Conservation (phyloP, 1,140 invertebrate genomes). For the Samia ricini region DNA sequence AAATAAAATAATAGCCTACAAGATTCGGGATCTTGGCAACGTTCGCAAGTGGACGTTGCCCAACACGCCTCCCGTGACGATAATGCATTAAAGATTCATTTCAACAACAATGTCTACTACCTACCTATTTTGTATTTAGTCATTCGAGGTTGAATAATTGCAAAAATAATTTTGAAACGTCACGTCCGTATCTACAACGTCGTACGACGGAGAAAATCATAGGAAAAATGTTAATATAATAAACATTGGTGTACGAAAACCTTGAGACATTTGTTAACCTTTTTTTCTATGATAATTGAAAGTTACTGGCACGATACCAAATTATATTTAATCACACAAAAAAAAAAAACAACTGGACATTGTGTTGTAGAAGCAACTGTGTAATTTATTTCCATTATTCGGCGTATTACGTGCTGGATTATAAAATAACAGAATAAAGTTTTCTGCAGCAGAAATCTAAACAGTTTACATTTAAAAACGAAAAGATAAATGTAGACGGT, state of each 20-base stretch:
- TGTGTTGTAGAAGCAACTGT: neutral
- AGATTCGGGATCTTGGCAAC: constrained; percentile 25
- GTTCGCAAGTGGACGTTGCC: constrained; percentile 27
- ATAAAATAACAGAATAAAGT: neutral
- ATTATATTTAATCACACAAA: neutral
- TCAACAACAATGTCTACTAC: neutral
- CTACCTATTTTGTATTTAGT: neutral
- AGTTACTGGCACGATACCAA: constrained; percentile 24
- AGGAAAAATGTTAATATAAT: neutral
- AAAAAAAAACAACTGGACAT: constrained; percentile 7
- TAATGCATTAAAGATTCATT: constrained; percentile 10
- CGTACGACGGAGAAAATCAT: neutral
- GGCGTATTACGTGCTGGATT: neutral
- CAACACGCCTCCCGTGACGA: constrained; percentile 40
- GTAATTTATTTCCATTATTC: neutral
- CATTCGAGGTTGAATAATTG: neutral
- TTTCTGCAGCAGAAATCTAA: neutral
- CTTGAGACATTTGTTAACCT: constrained; percentile 8
- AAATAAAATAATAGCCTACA: neutral
- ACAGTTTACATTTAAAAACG: neutral
- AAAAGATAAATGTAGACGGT: neutral
- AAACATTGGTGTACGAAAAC: neutral
- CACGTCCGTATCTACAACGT: neutral
- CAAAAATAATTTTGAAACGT: neutral
- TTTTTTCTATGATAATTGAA: constrained; percentile 11